Conservation (phyloP, 2,113 vertebrate genomes). For the Egretta garzetta region DNA sequence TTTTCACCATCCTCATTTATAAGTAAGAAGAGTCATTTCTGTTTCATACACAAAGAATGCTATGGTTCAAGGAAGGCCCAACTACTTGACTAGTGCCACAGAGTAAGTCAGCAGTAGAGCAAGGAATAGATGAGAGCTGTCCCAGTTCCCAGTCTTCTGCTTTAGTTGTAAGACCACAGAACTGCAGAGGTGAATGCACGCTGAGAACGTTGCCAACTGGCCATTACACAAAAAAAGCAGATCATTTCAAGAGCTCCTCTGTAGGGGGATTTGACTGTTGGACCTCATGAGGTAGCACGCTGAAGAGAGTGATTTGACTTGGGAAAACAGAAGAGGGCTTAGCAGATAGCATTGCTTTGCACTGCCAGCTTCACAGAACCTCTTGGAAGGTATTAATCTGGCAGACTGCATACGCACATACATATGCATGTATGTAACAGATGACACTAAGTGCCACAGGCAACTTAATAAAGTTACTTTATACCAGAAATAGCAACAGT, state of each 20-base stretch:
- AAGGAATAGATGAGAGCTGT: neutral
- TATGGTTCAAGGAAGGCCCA: neutral
- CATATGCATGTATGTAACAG: fast-evolving
- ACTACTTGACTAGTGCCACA: neutral
- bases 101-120: neutral
- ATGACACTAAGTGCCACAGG: neutral
- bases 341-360: neutral
- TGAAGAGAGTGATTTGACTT: neutral
- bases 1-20: neutral
- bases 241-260: neutral
- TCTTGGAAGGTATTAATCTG: neutral
- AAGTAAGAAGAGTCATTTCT: neutral
- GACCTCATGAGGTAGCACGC: neutral
- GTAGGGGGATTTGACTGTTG: neutral
- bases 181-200: neutral
- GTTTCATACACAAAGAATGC: neutral
- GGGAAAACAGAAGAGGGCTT: neutral
- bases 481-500: neutral
- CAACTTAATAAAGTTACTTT: neutral
- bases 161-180: neutral
- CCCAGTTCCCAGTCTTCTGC: neutral
- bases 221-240: neutral
- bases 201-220: neutral
- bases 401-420: neutral
- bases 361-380: neutral